Percentiles rank a stretch among this genome's conserved stretches.
Evolutionary conservation across 1,140 invertebrate genomes (phyloP).

Genomic region (Metopolophium dirhodum): DNA sequence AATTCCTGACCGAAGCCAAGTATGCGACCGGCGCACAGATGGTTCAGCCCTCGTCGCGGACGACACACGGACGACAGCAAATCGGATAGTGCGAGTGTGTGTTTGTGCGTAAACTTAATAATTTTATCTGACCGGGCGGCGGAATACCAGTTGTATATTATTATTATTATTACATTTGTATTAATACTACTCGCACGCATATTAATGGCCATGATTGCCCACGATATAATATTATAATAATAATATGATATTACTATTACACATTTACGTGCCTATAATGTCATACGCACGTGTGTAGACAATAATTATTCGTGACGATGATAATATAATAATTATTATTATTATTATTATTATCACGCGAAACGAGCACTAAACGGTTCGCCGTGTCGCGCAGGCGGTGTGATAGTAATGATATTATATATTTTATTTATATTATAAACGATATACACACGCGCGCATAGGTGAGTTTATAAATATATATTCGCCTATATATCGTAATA

Average conservation of each 20-base stretch:
- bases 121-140: not conserved
- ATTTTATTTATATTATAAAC: no score
- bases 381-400: no score
- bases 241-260: not conserved
- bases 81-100: not conserved
- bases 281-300: no score
- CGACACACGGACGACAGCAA: not conserved
- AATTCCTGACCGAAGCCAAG: slow-evolving; percentile 37
- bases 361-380: no score
- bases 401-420: no score
- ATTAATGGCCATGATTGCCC: not conserved
- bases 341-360: no score
- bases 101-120: not conserved
- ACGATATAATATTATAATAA: not conserved
- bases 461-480: slow-evolving; percentile 14
- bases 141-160: not conserved
- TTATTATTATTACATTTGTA: not conserved
- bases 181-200: not conserved
- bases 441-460: not conserved
- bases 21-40: slow-evolving; percentile 8
- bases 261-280: not conserved
- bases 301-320: no score
- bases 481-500: not conserved
- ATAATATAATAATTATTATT: no score
- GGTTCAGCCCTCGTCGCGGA: not conserved